phyloP scores from a whole-genome alignment of 2,888 invertebrate genomes.

The Sphaeridia pumilis region DNA sequence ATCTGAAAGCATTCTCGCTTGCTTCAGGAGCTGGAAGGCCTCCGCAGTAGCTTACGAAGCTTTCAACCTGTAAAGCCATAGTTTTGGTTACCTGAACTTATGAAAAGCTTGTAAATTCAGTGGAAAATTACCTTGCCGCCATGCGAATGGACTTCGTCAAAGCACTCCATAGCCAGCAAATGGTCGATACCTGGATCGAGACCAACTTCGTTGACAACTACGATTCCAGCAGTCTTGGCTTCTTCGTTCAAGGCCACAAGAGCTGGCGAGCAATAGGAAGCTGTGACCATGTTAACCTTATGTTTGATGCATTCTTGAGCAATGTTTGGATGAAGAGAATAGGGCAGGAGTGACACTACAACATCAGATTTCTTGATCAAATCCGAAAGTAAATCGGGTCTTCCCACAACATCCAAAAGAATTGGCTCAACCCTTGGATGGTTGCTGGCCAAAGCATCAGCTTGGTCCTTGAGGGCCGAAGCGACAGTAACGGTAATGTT shows the following conservation, averaged over 20 bases:
- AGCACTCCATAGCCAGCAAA: constrained; percentile 89
- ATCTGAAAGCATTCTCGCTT: constrained; percentile 68
- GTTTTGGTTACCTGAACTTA: too few species aligned
- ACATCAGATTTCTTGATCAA: constrained; percentile 62
- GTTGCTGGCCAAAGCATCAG: constrained; percentile 64
- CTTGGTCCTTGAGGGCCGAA: constrained; percentile 75
- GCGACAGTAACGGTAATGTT: constrained; percentile 42
- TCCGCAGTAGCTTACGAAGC: constrained; percentile 94
- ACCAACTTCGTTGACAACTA: constrained; percentile 91
- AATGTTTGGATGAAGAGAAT: constrained; percentile 66
- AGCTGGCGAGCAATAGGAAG: constrained; percentile 81
- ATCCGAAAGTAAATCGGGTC: constrained; percentile 54
- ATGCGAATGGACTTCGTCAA: constrained; percentile 75
- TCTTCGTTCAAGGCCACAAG: constrained; percentile 64
- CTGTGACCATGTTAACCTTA: constrained; percentile 86
- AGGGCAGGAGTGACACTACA: constrained; percentile 81
- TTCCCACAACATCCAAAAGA: constrained; percentile 68
- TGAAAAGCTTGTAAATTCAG: too few species aligned
- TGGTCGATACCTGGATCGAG: constrained; percentile 99
- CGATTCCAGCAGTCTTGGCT: constrained; percentile 78
- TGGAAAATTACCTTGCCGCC: constrained; percentile 65
- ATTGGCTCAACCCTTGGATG: constrained; percentile 68
- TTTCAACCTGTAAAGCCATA: constrained; percentile 57
- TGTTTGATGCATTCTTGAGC: constrained; percentile 76
- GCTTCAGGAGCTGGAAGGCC: constrained; percentile 94